phyloP scores from a whole-genome alignment of 2,888 invertebrate genomes.

The Platycheirus rosarum region DNA sequence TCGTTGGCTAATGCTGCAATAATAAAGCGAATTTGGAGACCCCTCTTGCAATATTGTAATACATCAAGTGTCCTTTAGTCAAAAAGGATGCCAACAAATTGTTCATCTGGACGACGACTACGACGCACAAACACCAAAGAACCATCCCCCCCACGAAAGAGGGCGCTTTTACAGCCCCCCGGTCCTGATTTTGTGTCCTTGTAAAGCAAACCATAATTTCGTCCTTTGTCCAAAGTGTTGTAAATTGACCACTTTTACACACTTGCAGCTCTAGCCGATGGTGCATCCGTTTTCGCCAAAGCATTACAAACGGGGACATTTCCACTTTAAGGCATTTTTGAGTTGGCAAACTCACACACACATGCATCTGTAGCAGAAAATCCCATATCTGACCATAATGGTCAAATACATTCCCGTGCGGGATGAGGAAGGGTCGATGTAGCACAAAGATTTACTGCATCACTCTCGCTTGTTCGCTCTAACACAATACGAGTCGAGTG shows the following conservation, averaged over 20 bases:
- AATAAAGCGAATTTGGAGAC: constrained; percentile 68
- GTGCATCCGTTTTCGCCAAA: constrained; percentile 26
- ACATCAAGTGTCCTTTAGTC: constrained; percentile 59
- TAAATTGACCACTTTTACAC: constrained; percentile 67
- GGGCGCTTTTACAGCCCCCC: neutral
- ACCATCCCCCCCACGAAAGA: neutral
- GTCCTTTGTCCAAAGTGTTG: constrained; percentile 62
- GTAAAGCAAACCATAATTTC: constrained; percentile 52
- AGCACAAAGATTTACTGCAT: constrained; percentile 66
- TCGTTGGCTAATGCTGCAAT: constrained; percentile 68
- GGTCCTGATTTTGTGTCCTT: neutral
- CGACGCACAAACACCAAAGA: constrained; percentile 46
- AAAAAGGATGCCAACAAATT: constrained; percentile 73
- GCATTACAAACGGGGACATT: constrained; percentile 43
- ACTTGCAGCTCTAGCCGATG: constrained; percentile 44
- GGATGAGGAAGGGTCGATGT: neutral
- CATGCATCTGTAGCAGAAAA: neutral
- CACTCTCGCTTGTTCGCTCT: constrained; percentile 59
- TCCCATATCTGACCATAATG: constrained; percentile 29
- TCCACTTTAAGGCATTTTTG: constrained; percentile 44
- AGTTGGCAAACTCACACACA: constrained; percentile 26
- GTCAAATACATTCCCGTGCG: constrained; percentile 36
- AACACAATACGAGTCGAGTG: constrained; percentile 63
- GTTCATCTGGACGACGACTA: constrained; percentile 45
- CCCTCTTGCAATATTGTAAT: constrained; percentile 66